Evolutionary conservation across 2,113 vertebrate species (phyloP).

Genomic region (Hippocampus mohnikei): DNA sequence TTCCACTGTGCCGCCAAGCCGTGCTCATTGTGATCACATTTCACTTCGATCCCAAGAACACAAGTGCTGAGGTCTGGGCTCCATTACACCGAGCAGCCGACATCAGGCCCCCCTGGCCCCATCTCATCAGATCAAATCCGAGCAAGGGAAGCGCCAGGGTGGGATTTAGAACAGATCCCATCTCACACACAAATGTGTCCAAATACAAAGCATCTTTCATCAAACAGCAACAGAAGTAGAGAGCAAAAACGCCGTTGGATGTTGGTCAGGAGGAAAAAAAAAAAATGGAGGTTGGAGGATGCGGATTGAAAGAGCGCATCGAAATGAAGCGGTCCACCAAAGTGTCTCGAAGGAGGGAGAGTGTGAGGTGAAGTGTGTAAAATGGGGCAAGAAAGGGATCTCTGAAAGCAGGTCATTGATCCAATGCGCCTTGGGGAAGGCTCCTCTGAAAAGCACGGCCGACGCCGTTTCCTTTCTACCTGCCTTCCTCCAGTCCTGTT

Average conservation of each 20-base stretch:
- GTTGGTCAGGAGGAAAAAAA: neutral
- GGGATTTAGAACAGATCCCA: too few species aligned
- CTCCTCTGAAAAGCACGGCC: conserved; percentile 56
- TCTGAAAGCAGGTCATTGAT: conserved; percentile 66
- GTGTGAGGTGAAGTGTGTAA: conserved; percentile 49
- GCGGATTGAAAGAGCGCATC: conserved; percentile 21
- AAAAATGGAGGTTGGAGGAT: neutral
- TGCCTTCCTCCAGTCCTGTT: conserved; percentile 39
- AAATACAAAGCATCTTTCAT: too few species aligned
- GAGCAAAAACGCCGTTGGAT: neutral
- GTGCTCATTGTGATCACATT: too few species aligned
- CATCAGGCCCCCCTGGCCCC: too few species aligned
- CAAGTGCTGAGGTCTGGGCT: too few species aligned
- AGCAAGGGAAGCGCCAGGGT: too few species aligned
- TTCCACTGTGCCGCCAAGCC: too few species aligned
- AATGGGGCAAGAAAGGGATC: conserved; percentile 35
- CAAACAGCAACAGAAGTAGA: neutral
- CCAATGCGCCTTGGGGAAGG: conserved; percentile 37
- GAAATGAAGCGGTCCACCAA: conserved; percentile 25
- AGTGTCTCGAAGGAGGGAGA: conserved; percentile 27
- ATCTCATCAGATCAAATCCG: too few species aligned
- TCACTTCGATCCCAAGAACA: too few species aligned
- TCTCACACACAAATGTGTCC: too few species aligned
- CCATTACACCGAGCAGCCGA: too few species aligned
- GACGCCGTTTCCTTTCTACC: conserved; percentile 61